Conservation (phyloP, 2,113 vertebrate genomes). For the Plectropomus leopardus region DNA sequence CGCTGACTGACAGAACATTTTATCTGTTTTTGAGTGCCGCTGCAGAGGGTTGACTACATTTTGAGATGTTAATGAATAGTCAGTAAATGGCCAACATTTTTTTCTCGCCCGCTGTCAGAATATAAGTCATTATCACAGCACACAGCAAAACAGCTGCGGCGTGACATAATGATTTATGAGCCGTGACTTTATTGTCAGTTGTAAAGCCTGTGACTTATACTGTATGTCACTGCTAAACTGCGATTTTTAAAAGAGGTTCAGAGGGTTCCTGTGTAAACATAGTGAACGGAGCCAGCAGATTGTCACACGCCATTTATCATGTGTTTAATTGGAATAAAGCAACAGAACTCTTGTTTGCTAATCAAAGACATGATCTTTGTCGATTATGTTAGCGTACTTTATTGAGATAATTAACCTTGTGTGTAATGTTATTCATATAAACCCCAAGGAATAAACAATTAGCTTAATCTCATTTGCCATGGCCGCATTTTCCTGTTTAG, state of each 20-base stretch:
- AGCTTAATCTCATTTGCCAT: constrained; percentile 58
- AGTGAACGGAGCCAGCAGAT: constrained; percentile 54
- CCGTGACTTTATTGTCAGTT: constrained; percentile 74
- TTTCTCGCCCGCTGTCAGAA: constrained; percentile 50
- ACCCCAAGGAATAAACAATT: constrained; percentile 65
- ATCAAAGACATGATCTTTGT: constrained; percentile 74
- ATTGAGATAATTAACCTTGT: constrained; percentile 73
- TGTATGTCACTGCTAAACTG: constrained; percentile 63
- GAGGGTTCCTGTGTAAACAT: constrained; percentile 61
- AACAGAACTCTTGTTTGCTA: constrained; percentile 69
- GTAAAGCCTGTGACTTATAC: constrained; percentile 74
- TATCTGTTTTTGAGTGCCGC: constrained; percentile 39
- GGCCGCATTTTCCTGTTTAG: constrained; percentile 35
- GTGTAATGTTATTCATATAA: constrained; percentile 58
- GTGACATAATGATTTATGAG: constrained; percentile 77
- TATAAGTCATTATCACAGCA: constrained; percentile 70
- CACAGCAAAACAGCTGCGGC: constrained; percentile 68
- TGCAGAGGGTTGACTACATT: constrained; percentile 50
- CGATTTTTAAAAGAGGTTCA: constrained; percentile 64
- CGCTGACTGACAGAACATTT: constrained; percentile 53
- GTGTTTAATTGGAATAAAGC: constrained; percentile 71
- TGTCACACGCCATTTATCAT: constrained; percentile 73
- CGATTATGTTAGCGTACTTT: constrained; percentile 56
- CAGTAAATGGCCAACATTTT: constrained; percentile 54
- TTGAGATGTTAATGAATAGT: constrained; percentile 59